Evolutionary conservation across 2,113 vertebrate genomes (phyloP).

Genomic region (Phylloscopus trochilus): DNA sequence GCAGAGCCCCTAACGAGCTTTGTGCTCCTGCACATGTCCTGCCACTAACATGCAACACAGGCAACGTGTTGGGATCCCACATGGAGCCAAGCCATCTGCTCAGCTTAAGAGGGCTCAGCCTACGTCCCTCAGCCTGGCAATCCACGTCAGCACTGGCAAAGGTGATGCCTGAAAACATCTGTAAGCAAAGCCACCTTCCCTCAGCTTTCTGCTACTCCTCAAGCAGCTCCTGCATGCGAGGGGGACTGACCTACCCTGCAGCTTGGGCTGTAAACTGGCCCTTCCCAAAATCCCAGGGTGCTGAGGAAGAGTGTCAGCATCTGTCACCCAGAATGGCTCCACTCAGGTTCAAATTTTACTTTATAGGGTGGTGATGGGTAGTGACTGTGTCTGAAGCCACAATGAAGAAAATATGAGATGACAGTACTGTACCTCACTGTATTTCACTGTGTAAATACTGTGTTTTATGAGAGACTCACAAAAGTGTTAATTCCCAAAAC

Average conservation of each 20-base stretch:
- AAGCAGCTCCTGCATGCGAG: background rate
- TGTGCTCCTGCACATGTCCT: background rate
- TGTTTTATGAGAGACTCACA: background rate
- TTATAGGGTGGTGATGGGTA: background rate
- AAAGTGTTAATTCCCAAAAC: background rate
- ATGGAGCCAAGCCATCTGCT: slow-evolving; percentile 12
- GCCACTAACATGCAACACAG: background rate
- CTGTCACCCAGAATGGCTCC: background rate
- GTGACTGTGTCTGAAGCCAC: background rate
- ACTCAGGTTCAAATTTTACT: background rate
- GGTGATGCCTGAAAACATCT: background rate
- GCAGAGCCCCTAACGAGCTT: background rate
- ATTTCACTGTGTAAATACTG: background rate
- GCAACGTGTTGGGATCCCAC: background rate
- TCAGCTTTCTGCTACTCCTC: no score
- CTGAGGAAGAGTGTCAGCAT: background rate
- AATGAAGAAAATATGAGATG: fast-evolving
- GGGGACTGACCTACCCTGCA: background rate
- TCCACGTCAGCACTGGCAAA: background rate
- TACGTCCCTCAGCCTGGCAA: background rate
- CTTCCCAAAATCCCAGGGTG: background rate
- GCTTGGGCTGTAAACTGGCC: background rate
- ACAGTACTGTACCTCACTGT: fast-evolving
- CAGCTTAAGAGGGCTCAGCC: background rate
- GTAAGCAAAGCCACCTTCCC: fast-evolving